phyloP scores from a whole-genome alignment of 1,140 invertebrate species.

The Drosophila varians region DNA sequence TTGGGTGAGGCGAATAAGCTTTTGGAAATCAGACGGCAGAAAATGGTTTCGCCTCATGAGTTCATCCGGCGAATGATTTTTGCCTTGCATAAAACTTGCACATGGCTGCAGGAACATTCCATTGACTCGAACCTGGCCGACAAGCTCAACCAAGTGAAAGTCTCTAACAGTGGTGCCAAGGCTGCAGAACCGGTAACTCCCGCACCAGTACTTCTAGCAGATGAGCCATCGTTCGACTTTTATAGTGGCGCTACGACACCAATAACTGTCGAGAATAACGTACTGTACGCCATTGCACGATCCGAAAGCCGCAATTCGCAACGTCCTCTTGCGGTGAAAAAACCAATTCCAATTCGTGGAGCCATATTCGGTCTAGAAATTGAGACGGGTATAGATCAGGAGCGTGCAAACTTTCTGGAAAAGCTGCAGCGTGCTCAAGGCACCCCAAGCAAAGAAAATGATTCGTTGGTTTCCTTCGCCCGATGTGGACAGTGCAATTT shows the following conservation, averaged over 20 bases:
- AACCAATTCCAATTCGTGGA: slow-evolving; percentile 63
- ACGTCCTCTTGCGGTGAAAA: slow-evolving; percentile 48
- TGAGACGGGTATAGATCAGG: slow-evolving; percentile 13
- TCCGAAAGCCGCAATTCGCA: slow-evolving; percentile 67
- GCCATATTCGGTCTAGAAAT: neutral
- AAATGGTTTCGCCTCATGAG: slow-evolving; percentile 78
- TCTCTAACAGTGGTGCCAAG: slow-evolving; percentile 44
- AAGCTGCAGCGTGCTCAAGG: slow-evolving; percentile 66
- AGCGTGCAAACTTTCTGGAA: slow-evolving; percentile 62
- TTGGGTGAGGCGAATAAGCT: slow-evolving; percentile 60
- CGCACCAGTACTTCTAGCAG: neutral
- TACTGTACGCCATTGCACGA: slow-evolving; percentile 72
- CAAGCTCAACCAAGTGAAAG: slow-evolving; percentile 58
- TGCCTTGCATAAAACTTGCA: slow-evolving; percentile 71
- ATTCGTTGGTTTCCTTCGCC: slow-evolving; percentile 51
- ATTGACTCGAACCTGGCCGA: slow-evolving; percentile 49
- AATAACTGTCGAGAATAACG: slow-evolving; percentile 72
- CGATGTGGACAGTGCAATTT: slow-evolving; percentile 73
- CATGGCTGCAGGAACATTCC: slow-evolving; percentile 74
- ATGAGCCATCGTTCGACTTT: slow-evolving; percentile 26
- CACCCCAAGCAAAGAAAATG: slow-evolving; percentile 26
- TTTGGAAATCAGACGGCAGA: slow-evolving; percentile 62
- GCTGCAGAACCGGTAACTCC: slow-evolving; percentile 6
- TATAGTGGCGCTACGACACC: slow-evolving; percentile 50
- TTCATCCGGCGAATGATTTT: slow-evolving; percentile 80